A percentile compares a stretch with the other conserved stretches of the same genome.
Evolutionary conservation across 1,140 invertebrate genomes (phyloP).

Genomic region (Brevipalpus yothersi): DNA sequence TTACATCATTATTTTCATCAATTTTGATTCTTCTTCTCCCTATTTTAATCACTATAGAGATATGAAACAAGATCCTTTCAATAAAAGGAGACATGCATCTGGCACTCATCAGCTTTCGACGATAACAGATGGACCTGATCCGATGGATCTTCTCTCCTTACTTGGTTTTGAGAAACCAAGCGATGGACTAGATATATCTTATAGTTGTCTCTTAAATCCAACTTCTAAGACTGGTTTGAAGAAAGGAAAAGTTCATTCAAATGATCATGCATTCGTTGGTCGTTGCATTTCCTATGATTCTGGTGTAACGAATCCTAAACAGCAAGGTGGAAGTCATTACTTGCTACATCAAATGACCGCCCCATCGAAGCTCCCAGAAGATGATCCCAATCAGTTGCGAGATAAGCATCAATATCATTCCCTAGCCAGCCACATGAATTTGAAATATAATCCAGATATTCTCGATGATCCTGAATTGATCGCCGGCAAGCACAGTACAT

Average conservation of each 20-base stretch:
- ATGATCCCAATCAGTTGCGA: not conserved
- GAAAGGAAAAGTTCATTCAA: not conserved
- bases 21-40: not conserved
- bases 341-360: not conserved
- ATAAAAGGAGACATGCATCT: constrained; percentile 46
- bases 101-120: constrained; percentile 53
- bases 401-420: not conserved
- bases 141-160: constrained; percentile 40
- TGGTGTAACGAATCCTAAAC: not conserved
- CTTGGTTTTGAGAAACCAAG: constrained; percentile 46
- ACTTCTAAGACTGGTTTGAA: not conserved
- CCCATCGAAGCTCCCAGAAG: not conserved
- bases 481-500: constrained; percentile 74
- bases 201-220: not conserved
- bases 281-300: not conserved
- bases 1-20: not conserved
- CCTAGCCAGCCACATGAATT: not conserved
- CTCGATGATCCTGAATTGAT: constrained; percentile 84
- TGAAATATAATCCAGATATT: constrained; percentile 51
- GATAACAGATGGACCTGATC: constrained; percentile 55
- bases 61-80: constrained; percentile 1
- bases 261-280: not conserved
- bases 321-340: not conserved
- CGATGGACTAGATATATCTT: constrained; percentile 41
- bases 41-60: not conserved